Base-by-base conservation (phyloP, 35 echinoderm and acorn worm genomes). In the Chiridota heheva region DNA sequence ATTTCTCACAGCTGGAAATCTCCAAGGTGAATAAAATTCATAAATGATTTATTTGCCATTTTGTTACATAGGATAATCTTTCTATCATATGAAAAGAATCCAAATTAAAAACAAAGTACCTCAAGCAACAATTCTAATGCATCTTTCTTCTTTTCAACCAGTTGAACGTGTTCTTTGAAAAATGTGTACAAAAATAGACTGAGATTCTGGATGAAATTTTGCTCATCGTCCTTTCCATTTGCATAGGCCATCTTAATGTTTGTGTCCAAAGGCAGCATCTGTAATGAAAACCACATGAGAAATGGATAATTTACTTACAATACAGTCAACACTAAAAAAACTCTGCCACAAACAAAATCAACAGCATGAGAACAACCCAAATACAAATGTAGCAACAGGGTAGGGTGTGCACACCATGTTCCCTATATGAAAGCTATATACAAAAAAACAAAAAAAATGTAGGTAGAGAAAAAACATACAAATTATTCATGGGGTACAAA, bases 141-240 rank as follows among this genome's bases (percentile, higher is more conserved):
- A 30, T 98, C 95, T 44, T 51, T 63, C 70, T 98, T 98, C 89
- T 86, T 98, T 44, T 98, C 95, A 44, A 98, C 89, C 36, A 81
- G 81, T 26, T 86, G 77, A 13, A 91, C 85, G 86, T 98, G 95
- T 48, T 98, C 95, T 59, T 98, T 98, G 76, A 98, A 91, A 51
- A 92, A 92, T 24, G 95, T 98, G 62, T 89, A 88, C 0, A 98
- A 69, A 77, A 98, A 98, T 39, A 98, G 63, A 44, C 89, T 91
- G 34, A 98, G 70, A 40, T 98, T 98, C 88, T 98, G 95, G 66
- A 98, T 91, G 76, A 98, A 98, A 26, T 98, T 98, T 42, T 98
- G 95, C 40, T 98, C 95, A 67, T 98, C 95, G 46, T 98, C 95
- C 48, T 76, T 53, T 40, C 95, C 95, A 67, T 85, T 91, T 18